Conservation (phyloP, 2,113 vertebrate species). For the Indri indri region DNA sequence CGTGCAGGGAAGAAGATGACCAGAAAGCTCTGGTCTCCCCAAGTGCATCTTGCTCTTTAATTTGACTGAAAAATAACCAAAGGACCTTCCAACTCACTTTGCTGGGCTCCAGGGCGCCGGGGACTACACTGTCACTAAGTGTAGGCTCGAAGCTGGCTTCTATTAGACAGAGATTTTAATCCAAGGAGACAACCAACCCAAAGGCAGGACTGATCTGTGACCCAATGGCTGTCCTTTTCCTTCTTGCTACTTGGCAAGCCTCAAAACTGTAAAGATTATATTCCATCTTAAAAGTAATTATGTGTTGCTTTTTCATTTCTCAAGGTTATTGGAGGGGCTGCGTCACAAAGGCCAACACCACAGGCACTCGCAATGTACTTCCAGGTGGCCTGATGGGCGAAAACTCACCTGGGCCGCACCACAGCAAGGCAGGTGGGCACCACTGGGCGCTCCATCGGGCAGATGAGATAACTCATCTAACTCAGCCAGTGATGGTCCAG, state of each 20-base stretch:
- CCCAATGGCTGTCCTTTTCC: neutral
- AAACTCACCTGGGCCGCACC: neutral
- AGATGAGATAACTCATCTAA: neutral
- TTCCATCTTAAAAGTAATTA: neutral
- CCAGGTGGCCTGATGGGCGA: no score
- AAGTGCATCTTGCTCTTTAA: neutral
- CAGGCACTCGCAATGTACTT: neutral
- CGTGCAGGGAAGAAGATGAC: neutral
- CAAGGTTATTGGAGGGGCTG: neutral
- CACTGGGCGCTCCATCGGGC: no score
- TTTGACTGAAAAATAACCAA: neutral
- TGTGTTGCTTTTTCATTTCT: neutral
- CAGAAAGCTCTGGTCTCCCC: neutral
- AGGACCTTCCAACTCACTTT: neutral
- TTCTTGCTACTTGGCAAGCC: neutral
- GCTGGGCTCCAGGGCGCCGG: neutral
- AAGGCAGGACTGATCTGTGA: neutral
- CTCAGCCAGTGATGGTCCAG: neutral
- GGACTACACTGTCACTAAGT: neutral
- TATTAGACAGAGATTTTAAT: no score
- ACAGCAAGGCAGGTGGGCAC: neutral
- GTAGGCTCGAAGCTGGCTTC: neutral
- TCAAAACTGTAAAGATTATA: neutral
- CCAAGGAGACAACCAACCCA: neutral
- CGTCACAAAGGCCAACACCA: fast-evolving